Evolutionary conservation across 2,113 vertebrate species (phyloP).

Genomic region (Elgaria multicarinata): DNA sequence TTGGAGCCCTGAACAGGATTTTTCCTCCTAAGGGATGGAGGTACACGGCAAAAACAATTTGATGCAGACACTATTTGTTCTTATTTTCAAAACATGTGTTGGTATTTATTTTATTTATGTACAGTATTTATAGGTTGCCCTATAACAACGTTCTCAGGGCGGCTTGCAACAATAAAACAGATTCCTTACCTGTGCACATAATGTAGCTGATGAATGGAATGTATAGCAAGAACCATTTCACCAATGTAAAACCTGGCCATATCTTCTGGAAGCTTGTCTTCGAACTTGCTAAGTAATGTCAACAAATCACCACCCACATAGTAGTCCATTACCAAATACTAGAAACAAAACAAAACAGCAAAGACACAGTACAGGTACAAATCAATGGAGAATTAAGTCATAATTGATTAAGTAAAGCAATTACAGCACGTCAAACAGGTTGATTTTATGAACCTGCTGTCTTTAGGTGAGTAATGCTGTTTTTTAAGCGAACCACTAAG

Average conservation of each 20-base stretch:
- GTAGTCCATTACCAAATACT: constrained; percentile 99
- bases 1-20: neutral
- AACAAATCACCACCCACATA: constrained; percentile 97
- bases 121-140: neutral
- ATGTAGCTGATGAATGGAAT: constrained; percentile 95
- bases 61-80: no score
- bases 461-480: constrained; percentile 15
- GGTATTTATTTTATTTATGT: neutral
- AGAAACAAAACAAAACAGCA: constrained; percentile 25
- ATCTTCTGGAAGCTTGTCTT: constrained; percentile 96
- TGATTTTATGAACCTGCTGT: neutral
- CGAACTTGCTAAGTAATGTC: constrained; percentile 97
- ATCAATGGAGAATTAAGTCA: neutral
- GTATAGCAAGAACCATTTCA: constrained; percentile 96
- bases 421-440: neutral
- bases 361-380: neutral
- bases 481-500: neutral
- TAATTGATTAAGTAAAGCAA: neutral
- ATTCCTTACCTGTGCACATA: constrained; percentile 91
- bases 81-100: neutral
- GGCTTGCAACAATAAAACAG: neutral
- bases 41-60: no score
- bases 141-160: neutral
- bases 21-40: neutral
- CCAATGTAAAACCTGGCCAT: constrained; percentile 97